These are phyloP conservation scores for Pheosia gnoma DNA, from an alignment of 2,888 invertebrate genomes.

Conservation along the genomic window DNA sequence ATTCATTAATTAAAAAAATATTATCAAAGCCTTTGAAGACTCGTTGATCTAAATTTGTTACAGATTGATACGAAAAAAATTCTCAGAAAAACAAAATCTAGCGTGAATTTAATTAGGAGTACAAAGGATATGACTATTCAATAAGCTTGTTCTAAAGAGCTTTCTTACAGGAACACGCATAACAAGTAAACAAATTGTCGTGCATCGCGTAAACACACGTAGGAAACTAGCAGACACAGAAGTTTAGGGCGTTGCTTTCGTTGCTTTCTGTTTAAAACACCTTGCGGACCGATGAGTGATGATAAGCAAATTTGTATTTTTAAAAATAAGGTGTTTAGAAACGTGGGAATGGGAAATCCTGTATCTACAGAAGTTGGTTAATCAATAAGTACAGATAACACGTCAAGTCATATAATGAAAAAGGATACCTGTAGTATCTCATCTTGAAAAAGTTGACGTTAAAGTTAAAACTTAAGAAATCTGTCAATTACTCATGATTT, in stretches of 20 bases:
- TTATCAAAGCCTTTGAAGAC: neutral
- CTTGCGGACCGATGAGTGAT: slow-evolving; percentile 41
- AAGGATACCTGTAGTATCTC: too few species aligned
- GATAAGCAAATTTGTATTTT: slow-evolving; percentile 25
- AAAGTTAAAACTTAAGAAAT: too few species aligned
- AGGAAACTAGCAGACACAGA: slow-evolving; percentile 24
- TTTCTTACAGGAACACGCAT: slow-evolving; percentile 35
- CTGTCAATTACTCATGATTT: too few species aligned
- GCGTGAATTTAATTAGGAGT: neutral
- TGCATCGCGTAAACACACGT: slow-evolving; percentile 14
- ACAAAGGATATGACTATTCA: neutral
- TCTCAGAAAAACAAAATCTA: too few species aligned
- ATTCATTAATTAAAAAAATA: too few species aligned
- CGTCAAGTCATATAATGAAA: too few species aligned
- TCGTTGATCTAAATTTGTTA: neutral
- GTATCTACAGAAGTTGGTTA: neutral
- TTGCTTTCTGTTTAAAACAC: slow-evolving; percentile 42
- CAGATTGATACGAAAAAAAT: neutral
- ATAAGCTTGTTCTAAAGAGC: slow-evolving; percentile 17
- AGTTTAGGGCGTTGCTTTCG: slow-evolving; percentile 27
- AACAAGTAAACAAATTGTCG: slow-evolving; percentile 46
- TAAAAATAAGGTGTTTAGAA: neutral
- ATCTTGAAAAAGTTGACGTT: too few species aligned
- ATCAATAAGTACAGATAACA: neutral
- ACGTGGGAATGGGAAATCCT: neutral